Evolutionary conservation across 2,888 invertebrate genomes (phyloP).

Genomic region (Pyrochroa serraticornis): DNA sequence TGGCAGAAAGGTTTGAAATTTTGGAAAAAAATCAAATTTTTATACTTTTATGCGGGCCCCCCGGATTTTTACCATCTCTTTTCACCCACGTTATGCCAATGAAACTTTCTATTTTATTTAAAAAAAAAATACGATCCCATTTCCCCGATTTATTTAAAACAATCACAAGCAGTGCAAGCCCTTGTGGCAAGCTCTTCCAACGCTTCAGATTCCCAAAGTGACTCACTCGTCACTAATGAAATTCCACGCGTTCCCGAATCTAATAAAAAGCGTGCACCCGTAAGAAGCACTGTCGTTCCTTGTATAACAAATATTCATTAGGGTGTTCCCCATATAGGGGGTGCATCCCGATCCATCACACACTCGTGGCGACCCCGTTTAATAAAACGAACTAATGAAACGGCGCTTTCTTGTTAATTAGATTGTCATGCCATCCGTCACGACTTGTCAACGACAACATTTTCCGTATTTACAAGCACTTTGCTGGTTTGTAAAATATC

Average conservation of each 20-base stretch:
- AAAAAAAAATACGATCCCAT: no score
- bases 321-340: slow-evolving; percentile 40
- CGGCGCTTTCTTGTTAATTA: slow-evolving; percentile 52
- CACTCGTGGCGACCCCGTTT: slow-evolving; percentile 48
- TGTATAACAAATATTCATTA: slow-evolving; percentile 56
- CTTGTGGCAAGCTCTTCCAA: no score
- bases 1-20: no score
- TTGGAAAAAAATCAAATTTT: no score
- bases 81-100: no score
- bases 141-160: background rate
- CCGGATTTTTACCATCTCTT: no score
- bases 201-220: slow-evolving; percentile 1
- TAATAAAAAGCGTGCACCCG: slow-evolving; percentile 54
- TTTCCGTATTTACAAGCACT: no score
- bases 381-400: slow-evolving; percentile 55
- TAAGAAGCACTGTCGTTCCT: slow-evolving; percentile 53
- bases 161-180: background rate
- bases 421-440: slow-evolving; percentile 50
- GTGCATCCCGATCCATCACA: slow-evolving; percentile 26
- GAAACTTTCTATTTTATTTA: no score
- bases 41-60: no score
- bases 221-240: slow-evolving; percentile 20
- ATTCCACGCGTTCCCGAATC: slow-evolving; percentile 37
- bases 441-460: slow-evolving; percentile 14
- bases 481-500: no score